phyloP scores from a whole-genome alignment of 1,140 invertebrate genomes.

The Macrobrachium nipponense region DNA sequence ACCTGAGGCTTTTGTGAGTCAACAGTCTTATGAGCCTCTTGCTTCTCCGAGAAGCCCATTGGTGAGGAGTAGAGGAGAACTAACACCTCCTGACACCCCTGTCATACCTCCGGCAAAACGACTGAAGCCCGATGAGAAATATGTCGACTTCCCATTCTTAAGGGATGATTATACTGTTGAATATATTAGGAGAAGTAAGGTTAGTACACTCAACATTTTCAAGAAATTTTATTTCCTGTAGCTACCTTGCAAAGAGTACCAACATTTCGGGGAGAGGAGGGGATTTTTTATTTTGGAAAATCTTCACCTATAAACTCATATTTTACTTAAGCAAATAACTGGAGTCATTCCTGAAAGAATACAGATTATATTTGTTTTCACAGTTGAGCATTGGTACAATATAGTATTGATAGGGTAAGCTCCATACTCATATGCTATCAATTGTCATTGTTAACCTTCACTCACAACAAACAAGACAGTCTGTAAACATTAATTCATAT shows the following conservation, averaged over 20 bases:
- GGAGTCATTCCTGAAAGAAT: too few relatives aligned
- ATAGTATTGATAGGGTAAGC: too few relatives aligned
- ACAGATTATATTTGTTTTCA: too few relatives aligned
- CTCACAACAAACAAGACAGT: too few relatives aligned
- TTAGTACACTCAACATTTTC: not conserved
- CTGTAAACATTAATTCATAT: too few relatives aligned
- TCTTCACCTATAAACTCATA: too few relatives aligned
- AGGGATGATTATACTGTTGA: constrained; percentile 21
- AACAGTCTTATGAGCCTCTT: not conserved
- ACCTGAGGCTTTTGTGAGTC: too few relatives aligned
- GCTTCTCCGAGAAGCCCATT: constrained; percentile 34
- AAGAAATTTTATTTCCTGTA: not conserved
- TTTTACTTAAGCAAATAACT: too few relatives aligned
- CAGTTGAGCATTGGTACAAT: too few relatives aligned
- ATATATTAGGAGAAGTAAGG: constrained; percentile 41
- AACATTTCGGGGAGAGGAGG: not conserved
- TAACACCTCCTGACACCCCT: not conserved
- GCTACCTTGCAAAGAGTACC: not conserved
- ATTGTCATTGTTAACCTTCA: too few relatives aligned
- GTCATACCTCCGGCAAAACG: constrained; percentile 13
- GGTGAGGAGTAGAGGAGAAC: not conserved
- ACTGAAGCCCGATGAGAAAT: constrained; percentile 20
- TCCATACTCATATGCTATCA: too few relatives aligned
- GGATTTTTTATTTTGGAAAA: too few relatives aligned
- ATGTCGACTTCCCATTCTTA: constrained; percentile 37